phyloP scores from a whole-genome alignment of 1,140 invertebrate genomes.

The Lamellibrachia luymesi region DNA sequence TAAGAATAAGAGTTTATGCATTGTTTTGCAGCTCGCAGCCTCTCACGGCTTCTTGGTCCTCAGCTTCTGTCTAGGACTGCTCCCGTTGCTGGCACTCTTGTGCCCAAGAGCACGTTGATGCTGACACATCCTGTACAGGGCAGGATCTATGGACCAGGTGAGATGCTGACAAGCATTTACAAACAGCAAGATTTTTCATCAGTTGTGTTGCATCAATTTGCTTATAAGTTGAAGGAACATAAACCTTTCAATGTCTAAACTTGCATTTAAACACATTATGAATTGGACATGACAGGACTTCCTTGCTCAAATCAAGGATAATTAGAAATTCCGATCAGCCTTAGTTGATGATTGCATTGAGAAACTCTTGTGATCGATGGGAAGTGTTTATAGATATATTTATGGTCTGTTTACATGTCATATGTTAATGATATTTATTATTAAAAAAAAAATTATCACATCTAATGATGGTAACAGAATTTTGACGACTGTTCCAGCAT shows the following conservation, averaged over 20 bases:
- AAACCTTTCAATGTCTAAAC: no score
- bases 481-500: conserved; percentile 9
- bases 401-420: no score
- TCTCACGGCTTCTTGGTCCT: background rate
- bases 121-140: conserved; percentile 13
- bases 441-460: background rate
- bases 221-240: background rate
- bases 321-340: no score
- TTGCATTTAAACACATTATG: no score
- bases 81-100: background rate
- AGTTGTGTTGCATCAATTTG: background rate
- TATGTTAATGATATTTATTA: no score
- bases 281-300: no score
- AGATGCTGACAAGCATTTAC: background rate
- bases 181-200: background rate
- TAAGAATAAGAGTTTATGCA: background rate
- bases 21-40: background rate
- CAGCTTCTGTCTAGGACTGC: background rate
- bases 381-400: no score
- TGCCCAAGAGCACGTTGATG: conserved; percentile 17
- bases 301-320: no score
- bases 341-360: no score
- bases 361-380: no score
- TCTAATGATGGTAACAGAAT: background rate
- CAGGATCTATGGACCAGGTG: conserved; percentile 27